A percentile compares a stretch with the other conserved stretches of the same genome.
phyloP scores from a whole-genome alignment of 2,888 invertebrate species.

The Thera obeliscata region DNA sequence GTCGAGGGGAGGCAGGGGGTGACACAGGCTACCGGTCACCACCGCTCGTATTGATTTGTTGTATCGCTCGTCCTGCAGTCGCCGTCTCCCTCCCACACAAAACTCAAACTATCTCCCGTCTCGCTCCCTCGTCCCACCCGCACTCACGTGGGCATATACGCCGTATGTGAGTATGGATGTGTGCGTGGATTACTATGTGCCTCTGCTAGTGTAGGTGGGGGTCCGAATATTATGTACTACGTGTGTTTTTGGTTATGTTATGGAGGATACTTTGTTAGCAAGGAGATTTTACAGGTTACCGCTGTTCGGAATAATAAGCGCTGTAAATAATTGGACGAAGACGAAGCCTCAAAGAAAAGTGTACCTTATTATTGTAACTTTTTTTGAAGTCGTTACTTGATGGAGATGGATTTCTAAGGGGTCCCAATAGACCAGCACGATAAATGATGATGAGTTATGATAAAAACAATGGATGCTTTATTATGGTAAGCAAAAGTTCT shows the following conservation, averaged over 20 bases:
- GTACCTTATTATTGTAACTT: too few relatives aligned
- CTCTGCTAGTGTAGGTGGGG: conserved; percentile 68
- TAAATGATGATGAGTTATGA: not conserved
- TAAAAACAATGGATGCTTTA: not conserved
- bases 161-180: conserved; percentile 61
- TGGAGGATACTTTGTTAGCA: conserved; percentile 42
- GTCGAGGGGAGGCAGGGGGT: conserved; percentile 67
- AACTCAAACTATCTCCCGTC: conserved; percentile 36
- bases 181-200: conserved; percentile 63
- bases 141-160: conserved; percentile 74
- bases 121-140: conserved; percentile 68
- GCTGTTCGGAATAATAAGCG: conserved; percentile 8
- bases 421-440: not conserved
- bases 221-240: conserved; percentile 78
- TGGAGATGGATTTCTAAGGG: not conserved
- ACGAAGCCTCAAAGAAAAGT: conserved; percentile 5
- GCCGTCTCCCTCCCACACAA: conserved; percentile 71
- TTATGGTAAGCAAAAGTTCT: too few relatives aligned
- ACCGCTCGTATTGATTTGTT: conserved; percentile 86
- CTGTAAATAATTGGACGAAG: conserved; percentile 9
- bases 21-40: conserved; percentile 86
- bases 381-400: not conserved
- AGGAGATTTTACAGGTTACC: conserved; percentile 24
- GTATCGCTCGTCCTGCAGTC: conserved; percentile 84
- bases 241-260: conserved; percentile 64